Percentiles rank a stretch among this genome's conserved stretches.
phyloP scores from a whole-genome alignment of 2,113 vertebrate species.

The Zapornia atra region DNA sequence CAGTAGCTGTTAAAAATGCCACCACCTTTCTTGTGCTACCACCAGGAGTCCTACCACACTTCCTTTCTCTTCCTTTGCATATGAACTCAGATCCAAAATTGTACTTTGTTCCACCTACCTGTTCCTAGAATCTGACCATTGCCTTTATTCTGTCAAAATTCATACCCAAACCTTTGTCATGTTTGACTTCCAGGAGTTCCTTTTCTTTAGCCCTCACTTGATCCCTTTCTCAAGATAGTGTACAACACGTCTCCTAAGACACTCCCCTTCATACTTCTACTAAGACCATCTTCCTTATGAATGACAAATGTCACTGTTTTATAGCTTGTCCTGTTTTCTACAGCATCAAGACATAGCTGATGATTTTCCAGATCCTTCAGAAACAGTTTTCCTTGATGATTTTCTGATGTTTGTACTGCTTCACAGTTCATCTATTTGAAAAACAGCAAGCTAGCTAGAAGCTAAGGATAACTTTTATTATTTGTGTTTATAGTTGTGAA shows the following conservation, averaged over 20 bases:
- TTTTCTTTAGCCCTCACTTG: neutral
- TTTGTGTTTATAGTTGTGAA: neutral
- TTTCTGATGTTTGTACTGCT: neutral
- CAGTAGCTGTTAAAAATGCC: neutral
- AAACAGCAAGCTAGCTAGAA: neutral
- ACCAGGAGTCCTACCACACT: neutral
- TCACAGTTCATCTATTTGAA: neutral
- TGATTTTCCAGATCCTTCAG: neutral
- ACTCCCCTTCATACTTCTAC: neutral
- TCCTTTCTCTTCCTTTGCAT: neutral
- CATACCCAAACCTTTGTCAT: neutral
- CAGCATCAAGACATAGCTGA: neutral
- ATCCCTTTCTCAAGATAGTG: neutral
- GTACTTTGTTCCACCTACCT: neutral
- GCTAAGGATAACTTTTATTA: neutral
- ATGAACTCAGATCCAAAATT: neutral
- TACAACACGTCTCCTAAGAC: neutral
- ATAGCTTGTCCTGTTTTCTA: neutral
- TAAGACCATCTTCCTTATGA: neutral
- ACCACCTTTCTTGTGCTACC: neutral
- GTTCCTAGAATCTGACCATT: neutral
- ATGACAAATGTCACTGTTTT: neutral
- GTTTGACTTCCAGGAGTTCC: neutral
- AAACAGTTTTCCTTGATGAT: neutral
- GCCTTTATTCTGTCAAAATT: neutral